Evolutionary conservation across 2,888 invertebrate genomes (phyloP).

Genomic region (Cartodere bifasciata): DNA sequence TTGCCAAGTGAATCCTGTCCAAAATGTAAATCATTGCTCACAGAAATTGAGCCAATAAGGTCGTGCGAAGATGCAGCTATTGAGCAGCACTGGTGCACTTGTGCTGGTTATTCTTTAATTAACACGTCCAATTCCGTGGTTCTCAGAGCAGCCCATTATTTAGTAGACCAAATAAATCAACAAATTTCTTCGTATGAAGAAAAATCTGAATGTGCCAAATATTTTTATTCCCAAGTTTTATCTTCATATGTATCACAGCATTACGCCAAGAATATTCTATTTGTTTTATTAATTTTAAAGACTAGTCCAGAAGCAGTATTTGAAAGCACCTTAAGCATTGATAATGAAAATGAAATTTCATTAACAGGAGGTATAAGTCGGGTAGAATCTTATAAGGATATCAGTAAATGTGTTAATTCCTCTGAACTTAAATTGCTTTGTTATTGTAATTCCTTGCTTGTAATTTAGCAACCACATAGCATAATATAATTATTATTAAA

Average conservation of each 20-base stretch:
- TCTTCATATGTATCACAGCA: conserved; percentile 22
- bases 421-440: conserved; percentile 45
- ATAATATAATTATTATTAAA: too few relatives aligned
- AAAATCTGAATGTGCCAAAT: conserved; percentile 31
- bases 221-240: conserved; percentile 22
- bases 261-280: conserved; percentile 28
- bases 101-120: conserved; percentile 44
- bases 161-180: conserved; percentile 28
- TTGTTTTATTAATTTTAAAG: conserved; percentile 55
- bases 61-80: conserved; percentile 57
- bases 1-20: conserved; percentile 42
- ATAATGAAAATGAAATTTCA: conserved; percentile 30
- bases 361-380: conserved; percentile 50
- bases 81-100: conserved; percentile 65
- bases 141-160: conserved; percentile 37
- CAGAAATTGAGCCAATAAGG: conserved; percentile 40
- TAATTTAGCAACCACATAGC: too few relatives aligned
- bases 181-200: conserved; percentile 15
- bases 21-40: conserved; percentile 50
- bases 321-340: conserved; percentile 56
- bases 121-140: conserved; percentile 35
- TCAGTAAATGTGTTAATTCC: conserved; percentile 41
- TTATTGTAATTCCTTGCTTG: too few relatives aligned
- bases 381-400: conserved; percentile 39
- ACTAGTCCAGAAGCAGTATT: conserved; percentile 56